Evolutionary conservation across 1,140 invertebrate species (phyloP).

Genomic region (Coenobita brevimanus): DNA sequence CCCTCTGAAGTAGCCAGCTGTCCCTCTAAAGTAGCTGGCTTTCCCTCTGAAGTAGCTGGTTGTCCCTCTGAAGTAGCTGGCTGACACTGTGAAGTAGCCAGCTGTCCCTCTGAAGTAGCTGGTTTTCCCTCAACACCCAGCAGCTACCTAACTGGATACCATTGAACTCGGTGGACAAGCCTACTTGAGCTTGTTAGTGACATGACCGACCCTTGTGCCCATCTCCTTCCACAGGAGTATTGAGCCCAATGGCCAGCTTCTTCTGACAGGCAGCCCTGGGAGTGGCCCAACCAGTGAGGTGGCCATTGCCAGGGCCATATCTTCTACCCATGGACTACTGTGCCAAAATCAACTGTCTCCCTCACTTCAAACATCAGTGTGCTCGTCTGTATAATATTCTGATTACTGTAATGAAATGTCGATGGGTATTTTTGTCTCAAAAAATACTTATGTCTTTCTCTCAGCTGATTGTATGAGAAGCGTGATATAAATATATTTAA

Average conservation of each 20-base stretch:
- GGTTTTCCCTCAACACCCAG: too few relatives aligned
- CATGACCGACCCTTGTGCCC: constrained; percentile 46
- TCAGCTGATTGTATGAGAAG: constrained; percentile 68
- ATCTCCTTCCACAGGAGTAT: constrained; percentile 36
- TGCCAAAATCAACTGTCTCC: constrained; percentile 65
- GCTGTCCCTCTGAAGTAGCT: too few relatives aligned
- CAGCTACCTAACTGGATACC: too few relatives aligned
- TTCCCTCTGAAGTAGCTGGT: too few relatives aligned
- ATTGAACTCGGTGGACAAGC: constrained; percentile 20
- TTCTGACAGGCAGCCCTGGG: constrained; percentile 37
- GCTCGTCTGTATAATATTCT: constrained; percentile 66
- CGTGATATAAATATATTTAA: constrained; percentile 68
- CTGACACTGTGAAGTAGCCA: too few relatives aligned
- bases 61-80: too few relatives aligned
- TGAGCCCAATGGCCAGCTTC: constrained; percentile 59
- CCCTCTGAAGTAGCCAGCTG: too few relatives aligned
- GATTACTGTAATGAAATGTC: constrained; percentile 63
- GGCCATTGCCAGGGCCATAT: constrained; percentile 20
- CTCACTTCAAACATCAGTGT: constrained; percentile 64
- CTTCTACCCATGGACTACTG: constrained; percentile 66
- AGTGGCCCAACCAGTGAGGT: not conserved
- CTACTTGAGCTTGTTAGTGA: constrained; percentile 42
- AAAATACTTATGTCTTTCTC: constrained; percentile 66
- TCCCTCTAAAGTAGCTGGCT: too few relatives aligned
- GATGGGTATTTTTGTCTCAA: constrained; percentile 68